Base-by-base conservation (phyloP, 1,140 invertebrate genomes). In the Calephelis virginiensis region DNA sequence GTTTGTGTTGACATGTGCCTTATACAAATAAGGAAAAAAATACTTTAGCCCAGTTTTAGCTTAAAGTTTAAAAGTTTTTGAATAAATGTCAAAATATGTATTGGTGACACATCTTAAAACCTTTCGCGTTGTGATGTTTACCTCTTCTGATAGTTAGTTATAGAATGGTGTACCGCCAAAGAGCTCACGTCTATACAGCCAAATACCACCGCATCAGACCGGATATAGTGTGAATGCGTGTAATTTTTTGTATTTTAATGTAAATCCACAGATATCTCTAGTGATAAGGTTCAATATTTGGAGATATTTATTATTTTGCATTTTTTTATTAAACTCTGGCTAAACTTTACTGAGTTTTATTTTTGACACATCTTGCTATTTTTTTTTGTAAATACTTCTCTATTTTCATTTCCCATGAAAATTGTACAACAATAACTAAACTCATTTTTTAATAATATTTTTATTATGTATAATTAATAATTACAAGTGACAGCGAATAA, bases 271-370 rank as follows among this genome's bases (percentile, higher is more conserved):
- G 79, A 85, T 85, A 80, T 76, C 76, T 73, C 72, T 88, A 89
- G 83, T 72, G 66, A 80, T 87, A 90, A 90, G 85, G 79, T 82
- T 84, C 84, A 86, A 89, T 86, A 85, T 90, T 90, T 90, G 83
- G 87, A 90, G 77, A 90, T 89, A 90, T 88, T 90, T 87, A 85
- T 86, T 89, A 88, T 85, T 90, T 90, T 89, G 87, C 87, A 90
- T 87, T 89, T 90, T 90, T 90, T 90, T 90, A 90, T 90, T 90
- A 90, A 90, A 90, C 85, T 90, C 85, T 85, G 84, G 86, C 87
- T 90, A 88, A 88, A 90, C 82, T 80, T 71, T 71, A 14, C 14
- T 72, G 77, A 71, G 79, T 85, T 82, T 88, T 77, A 78, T 78
- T 86, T 80, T 59, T 48, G 49, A 48, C 12, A 47, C 13, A 10